These are phyloP conservation scores for Pachyramphus minor DNA, from an alignment of 2,113 vertebrate genomes.

Conservation along the genomic window DNA sequence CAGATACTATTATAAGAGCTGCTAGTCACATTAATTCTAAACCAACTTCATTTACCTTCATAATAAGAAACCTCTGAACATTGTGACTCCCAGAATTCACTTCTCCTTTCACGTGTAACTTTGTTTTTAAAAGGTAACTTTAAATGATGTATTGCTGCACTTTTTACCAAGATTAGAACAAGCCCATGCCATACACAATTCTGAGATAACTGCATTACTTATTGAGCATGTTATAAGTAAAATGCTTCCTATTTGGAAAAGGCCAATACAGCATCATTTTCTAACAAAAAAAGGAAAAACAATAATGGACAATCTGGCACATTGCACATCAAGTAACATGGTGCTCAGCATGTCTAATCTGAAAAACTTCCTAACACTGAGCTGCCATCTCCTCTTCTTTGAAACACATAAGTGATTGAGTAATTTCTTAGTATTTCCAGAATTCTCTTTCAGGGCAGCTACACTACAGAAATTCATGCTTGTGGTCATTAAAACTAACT, in stretches of 20 bases:
- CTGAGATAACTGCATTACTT: not conserved
- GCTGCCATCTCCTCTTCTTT: not conserved
- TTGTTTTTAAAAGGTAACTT: not conserved
- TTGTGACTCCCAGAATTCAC: not conserved
- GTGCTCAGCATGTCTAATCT: not conserved
- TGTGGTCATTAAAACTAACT: not conserved
- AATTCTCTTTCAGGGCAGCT: not conserved
- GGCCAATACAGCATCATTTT: not conserved
- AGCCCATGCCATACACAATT: not conserved
- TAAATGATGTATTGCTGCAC: not conserved
- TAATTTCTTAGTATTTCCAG: not conserved
- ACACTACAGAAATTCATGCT: not conserved
- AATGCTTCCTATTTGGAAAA: not conserved
- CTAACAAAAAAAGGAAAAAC: not conserved
- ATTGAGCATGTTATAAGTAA: not conserved
- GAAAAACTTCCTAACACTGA: not conserved
- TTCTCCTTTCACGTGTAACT: not conserved
- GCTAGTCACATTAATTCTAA: not conserved
- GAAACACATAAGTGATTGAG: not conserved
- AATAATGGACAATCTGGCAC: not conserved
- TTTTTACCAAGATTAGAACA: not conserved
- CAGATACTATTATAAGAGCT: not conserved
- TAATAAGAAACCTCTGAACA: not conserved
- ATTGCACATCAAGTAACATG: not conserved
- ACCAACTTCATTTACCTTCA: not conserved